A percentile compares a stretch with the other conserved stretches of the same genome.
phyloP scores from a whole-genome alignment of 2,797 vertebrate genomes.

The Aulostomus chinensis region DNA sequence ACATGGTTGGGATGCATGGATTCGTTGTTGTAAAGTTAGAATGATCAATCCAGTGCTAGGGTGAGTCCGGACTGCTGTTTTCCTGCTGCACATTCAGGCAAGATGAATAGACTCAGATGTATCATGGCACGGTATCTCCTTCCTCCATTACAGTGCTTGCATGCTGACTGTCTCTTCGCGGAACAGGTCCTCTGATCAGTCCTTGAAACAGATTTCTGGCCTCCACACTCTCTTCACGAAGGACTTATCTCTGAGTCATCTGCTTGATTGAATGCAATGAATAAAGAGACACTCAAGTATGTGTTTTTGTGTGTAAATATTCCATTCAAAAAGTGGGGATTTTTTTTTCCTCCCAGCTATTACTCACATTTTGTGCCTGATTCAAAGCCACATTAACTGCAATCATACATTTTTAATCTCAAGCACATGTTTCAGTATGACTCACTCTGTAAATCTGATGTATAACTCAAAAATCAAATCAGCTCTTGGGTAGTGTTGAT shows the following conservation, averaged over 20 bases:
- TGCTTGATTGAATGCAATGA: too few species aligned
- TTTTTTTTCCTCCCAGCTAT: too few species aligned
- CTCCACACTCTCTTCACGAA: too few species aligned
- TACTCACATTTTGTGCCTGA: too few species aligned
- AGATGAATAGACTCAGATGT: slow-evolving; percentile 59
- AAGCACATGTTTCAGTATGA: slow-evolving; percentile 8
- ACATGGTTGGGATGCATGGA: slow-evolving; percentile 57
- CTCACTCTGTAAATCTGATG: slow-evolving; percentile 7
- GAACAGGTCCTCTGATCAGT: slow-evolving; percentile 18
- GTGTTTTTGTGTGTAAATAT: too few species aligned
- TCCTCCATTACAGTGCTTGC: slow-evolving; percentile 33
- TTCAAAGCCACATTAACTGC: too few species aligned
- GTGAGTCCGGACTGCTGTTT: slow-evolving; percentile 28
- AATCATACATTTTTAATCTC: slow-evolving; percentile 14
- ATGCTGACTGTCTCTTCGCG: slow-evolving; percentile 20
- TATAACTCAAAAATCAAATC: slow-evolving; percentile 4
- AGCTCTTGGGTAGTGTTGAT: background rate
- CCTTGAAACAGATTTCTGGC: slow-evolving; percentile 10
- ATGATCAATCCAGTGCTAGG: slow-evolving; percentile 56
- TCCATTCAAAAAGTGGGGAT: too few species aligned
- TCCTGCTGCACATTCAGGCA: slow-evolving; percentile 32
- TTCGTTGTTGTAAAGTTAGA: slow-evolving; percentile 68
- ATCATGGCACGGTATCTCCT: slow-evolving; percentile 30
- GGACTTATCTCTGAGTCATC: slow-evolving; percentile 19
- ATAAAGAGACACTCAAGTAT: background rate